Base-by-base conservation (phyloP, 2,797 vertebrate genomes). In the Heliangelus exortis region DNA sequence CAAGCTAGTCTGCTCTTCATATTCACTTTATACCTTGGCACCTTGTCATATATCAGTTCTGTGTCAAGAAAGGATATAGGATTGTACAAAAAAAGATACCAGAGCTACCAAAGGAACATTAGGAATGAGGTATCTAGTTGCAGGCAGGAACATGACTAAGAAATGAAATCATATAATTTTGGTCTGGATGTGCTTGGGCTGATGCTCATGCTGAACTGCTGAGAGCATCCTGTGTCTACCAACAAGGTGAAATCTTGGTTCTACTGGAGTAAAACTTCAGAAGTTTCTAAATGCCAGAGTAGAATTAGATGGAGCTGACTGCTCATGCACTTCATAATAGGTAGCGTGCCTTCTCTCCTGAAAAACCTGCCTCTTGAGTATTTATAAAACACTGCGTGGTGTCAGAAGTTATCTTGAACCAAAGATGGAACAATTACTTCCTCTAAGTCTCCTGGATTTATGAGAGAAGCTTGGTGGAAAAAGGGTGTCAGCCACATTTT, bases 341-440 rank as follows among this genome's bases (percentile, higher is more conserved):
- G 58, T 53, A 80, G 55, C 4, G 15, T 59, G 50, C 34, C 78
- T 94, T 69, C 87, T 45, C 82, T 75, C 79, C 69, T 78, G 84
- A 69, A 93, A 94, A 89, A 63, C 62, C 87, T 92, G 89, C 89
- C 82, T 82, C 80, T 63, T 5, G 5, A 92, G 79, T 84, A 85
- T 94, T 93, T 87, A 81, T 88, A 89, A 91, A 91, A 68, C 92
- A 91, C 84, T 91, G 75, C 34, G 41, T 7, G n/a, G 79, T 93
- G 82, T 84, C 92, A 94, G 76, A 87, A 95, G 76, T 75, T 92
- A 91, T 84, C 84, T 58, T 55, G 47, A 96, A 79, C 77, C 92
- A 93, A 79, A 93, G 47, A 84, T 43, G 62, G 84, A 88, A 53
- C 77, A 91, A 79, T 63, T 93, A 59, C 84, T 91, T 91, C 76